phyloP scores from a whole-genome alignment of 2,113 vertebrate genomes.

The Leptocoma aspasia region DNA sequence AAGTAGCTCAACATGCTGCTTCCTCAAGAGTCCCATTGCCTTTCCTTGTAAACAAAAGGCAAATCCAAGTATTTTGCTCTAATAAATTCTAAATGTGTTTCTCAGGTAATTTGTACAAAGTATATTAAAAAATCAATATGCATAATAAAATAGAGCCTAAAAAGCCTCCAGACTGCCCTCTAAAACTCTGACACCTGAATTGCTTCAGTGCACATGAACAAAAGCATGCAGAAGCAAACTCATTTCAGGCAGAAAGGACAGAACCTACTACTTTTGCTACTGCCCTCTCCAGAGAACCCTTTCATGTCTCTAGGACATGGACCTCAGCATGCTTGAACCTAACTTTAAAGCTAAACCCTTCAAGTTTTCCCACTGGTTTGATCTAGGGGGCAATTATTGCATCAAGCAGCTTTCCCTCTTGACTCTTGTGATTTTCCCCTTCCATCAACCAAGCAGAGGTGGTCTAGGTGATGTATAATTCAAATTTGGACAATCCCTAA shows the following conservation, averaged over 20 bases:
- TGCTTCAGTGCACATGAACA: not conserved
- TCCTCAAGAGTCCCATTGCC: not conserved
- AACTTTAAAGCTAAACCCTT: not conserved
- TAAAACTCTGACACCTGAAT: not conserved
- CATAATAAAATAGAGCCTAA: not conserved
- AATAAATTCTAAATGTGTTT: not conserved
- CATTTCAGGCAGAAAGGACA: not conserved
- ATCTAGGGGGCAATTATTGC: not conserved
- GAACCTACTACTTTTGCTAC: not conserved
- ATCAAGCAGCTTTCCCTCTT: not conserved
- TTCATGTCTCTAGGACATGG: not conserved
- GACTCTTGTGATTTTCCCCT: not conserved
- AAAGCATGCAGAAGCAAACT: not conserved
- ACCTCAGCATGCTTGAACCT: not conserved
- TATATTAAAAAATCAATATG: not conserved
- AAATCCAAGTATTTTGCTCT: not conserved
- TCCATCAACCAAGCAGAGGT: not conserved
- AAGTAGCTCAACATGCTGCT: not conserved
- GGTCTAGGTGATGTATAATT: not conserved
- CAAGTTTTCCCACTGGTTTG: not conserved
- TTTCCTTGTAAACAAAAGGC: not conserved
- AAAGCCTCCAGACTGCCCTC: not conserved
- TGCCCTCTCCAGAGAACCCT: not conserved
- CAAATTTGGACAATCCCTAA: not conserved
- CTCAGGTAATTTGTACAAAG: not conserved